Evolutionary conservation across 2,888 invertebrate genomes (phyloP).

Genomic region (Acleris sparsana): DNA sequence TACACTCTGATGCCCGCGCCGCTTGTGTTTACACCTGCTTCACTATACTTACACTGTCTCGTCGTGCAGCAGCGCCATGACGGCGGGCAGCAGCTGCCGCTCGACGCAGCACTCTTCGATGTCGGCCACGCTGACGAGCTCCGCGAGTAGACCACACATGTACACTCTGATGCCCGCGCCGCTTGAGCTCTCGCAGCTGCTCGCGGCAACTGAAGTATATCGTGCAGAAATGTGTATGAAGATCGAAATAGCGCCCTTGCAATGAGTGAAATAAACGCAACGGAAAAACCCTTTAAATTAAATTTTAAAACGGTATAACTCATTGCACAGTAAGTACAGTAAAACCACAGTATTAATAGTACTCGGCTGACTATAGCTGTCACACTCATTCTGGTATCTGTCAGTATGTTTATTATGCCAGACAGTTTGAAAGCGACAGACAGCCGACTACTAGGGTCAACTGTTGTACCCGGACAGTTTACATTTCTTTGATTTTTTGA

Average conservation of each 20-base stretch:
- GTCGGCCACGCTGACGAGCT: constrained; percentile 57
- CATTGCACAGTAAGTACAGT: too few relatives aligned
- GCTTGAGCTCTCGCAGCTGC: constrained; percentile 63
- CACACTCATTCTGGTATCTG: too few relatives aligned
- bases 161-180: constrained; percentile 63
- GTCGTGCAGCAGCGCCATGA: constrained; percentile 65
- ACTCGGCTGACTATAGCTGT: too few relatives aligned
- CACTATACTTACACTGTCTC: constrained; percentile 62
- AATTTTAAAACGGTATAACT: too few relatives aligned
- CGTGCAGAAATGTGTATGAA: neutral
- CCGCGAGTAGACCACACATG: constrained; percentile 59
- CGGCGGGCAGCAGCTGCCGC: constrained; percentile 64
- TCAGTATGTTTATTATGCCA: too few relatives aligned
- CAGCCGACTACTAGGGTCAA: too few relatives aligned
- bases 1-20: constrained; percentile 63
- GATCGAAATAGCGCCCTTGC: neutral
- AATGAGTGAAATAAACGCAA: neutral
- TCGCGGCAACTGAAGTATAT: constrained; percentile 60
- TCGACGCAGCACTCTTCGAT: constrained; percentile 61
- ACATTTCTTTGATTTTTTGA: too few relatives aligned
- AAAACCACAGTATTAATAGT: too few relatives aligned
- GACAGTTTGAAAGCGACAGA: too few relatives aligned
- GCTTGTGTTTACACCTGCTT: constrained; percentile 41
- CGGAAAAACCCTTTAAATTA: too few relatives aligned
- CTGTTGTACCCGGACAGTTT: too few relatives aligned